These are phyloP conservation scores for Caerostris darwini DNA, from an alignment of 1,140 invertebrate species.

Conservation along the genomic window DNA sequence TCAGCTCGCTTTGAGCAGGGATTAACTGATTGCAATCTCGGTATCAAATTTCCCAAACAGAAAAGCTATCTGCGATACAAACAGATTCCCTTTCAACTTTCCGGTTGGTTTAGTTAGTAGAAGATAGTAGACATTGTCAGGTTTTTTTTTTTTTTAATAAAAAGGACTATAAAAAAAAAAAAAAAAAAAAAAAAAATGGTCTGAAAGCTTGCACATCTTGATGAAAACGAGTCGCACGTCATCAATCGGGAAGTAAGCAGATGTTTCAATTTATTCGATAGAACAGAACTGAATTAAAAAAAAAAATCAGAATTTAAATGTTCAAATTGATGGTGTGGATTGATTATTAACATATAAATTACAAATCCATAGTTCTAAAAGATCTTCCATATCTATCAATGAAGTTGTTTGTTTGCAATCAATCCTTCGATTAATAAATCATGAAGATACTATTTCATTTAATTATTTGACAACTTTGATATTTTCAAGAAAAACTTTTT, in stretches of 20 bases:
- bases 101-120: not conserved
- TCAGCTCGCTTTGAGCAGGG: not conserved
- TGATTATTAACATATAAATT: not conserved
- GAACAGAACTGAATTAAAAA: not conserved
- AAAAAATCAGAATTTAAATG: not conserved
- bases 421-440: no score
- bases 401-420: no score
- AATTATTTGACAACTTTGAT: no score
- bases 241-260: not conserved
- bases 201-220: not conserved
- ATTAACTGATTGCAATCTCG: not conserved
- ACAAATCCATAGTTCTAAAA: not conserved
- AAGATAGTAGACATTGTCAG: not conserved
- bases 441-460: no score
- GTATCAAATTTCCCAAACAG: conserved; percentile 17
- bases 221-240: not conserved
- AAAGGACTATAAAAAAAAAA: not conserved
- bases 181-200: not conserved
- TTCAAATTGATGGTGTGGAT: not conserved
- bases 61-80: conserved; percentile 10
- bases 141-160: not conserved
- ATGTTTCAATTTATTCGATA: not conserved
- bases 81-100: not conserved
- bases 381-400: no score
- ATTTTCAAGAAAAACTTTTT: no score